These are phyloP conservation scores for Drosophila longiperda DNA, from an alignment of 2,888 invertebrate genomes.

Conservation along the genomic window DNA sequence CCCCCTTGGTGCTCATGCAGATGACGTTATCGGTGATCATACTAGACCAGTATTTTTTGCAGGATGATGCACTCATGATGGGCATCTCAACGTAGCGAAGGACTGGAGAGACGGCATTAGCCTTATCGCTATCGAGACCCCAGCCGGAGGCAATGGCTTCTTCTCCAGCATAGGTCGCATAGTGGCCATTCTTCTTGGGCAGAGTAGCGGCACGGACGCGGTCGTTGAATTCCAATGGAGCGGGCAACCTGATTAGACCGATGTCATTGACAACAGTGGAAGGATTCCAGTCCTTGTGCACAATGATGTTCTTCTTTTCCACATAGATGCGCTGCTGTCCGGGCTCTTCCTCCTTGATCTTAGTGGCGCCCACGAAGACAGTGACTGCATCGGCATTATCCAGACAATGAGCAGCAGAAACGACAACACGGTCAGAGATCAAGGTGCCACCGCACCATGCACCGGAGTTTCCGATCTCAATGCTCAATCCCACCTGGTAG, in stretches of 20 bases:
- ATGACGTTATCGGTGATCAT: slow-evolving; percentile 66
- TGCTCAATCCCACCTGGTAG: slow-evolving; percentile 76
- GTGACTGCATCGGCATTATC: slow-evolving; percentile 47
- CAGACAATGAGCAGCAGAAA: slow-evolving; percentile 76
- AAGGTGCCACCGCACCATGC: slow-evolving; percentile 76
- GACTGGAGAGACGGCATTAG: slow-evolving; percentile 54
- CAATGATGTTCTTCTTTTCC: slow-evolving; percentile 38
- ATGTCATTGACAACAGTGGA: slow-evolving; percentile 67
- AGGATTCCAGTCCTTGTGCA: slow-evolving; percentile 63
- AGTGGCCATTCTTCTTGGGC: slow-evolving; percentile 55
- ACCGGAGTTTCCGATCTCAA: slow-evolving; percentile 34
- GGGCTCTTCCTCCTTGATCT: slow-evolving; percentile 54
- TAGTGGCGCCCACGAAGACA: slow-evolving; percentile 65
- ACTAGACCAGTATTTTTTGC: slow-evolving; percentile 58
- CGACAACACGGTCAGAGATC: slow-evolving; percentile 60
- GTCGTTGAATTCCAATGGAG: slow-evolving; percentile 37
- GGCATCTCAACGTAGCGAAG: slow-evolving; percentile 68
- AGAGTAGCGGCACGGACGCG: slow-evolving; percentile 58
- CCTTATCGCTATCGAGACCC: slow-evolving; percentile 71
- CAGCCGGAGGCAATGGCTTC: slow-evolving; percentile 77
- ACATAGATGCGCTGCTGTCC: slow-evolving; percentile 47
- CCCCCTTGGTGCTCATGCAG: slow-evolving; percentile 83
- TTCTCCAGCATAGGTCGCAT: slow-evolving; percentile 58
- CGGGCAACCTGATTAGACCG: slow-evolving; percentile 70
- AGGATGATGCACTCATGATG: slow-evolving; percentile 56